Conservation (phyloP, 1,140 invertebrate species). For the Zaprionus nigranus region DNA sequence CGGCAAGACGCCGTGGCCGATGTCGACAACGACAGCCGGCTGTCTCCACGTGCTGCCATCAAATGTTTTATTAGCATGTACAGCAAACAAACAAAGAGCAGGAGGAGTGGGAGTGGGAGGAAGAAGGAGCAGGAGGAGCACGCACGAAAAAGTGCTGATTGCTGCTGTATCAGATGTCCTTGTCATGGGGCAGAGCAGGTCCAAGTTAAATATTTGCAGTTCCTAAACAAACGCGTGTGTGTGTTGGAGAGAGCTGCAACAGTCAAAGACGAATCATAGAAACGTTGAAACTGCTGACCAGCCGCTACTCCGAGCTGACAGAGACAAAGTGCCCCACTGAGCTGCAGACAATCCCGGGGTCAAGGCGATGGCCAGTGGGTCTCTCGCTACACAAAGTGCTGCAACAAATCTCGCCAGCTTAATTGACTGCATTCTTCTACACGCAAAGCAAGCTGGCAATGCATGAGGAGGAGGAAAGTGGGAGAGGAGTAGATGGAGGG, state of each 20-base stretch:
- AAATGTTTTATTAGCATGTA: conserved; percentile 74
- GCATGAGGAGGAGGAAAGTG: not conserved
- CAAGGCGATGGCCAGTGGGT: not conserved
- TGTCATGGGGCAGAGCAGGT: not conserved
- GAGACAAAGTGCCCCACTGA: conserved; percentile 34
- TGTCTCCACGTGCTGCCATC: conserved; percentile 63
- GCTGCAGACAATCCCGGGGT: not conserved
- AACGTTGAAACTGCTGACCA: conserved; percentile 28
- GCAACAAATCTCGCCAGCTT: conserved; percentile 31
- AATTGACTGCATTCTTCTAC: conserved; percentile 63
- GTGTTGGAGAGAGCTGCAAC: conserved; percentile 7
- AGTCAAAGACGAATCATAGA: not conserved
- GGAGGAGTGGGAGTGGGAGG: too few species aligned
- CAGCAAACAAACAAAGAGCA: conserved; percentile 19
- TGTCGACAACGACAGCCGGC: not conserved
- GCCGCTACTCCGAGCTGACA: conserved; percentile 31
- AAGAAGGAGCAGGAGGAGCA: not conserved
- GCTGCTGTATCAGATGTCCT: conserved; percentile 18
- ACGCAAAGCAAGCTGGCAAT: not conserved
- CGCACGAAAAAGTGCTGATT: conserved; percentile 22
- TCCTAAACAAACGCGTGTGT: conserved; percentile 61
- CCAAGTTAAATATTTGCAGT: conserved; percentile 59
- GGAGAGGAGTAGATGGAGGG: not conserved
- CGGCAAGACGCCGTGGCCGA: conserved; percentile 29
- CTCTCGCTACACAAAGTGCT: conserved; percentile 16